Evolutionary conservation across 2,797 vertebrate genomes (phyloP).

Genomic region (Tokudaia tokunoshimensis): DNA sequence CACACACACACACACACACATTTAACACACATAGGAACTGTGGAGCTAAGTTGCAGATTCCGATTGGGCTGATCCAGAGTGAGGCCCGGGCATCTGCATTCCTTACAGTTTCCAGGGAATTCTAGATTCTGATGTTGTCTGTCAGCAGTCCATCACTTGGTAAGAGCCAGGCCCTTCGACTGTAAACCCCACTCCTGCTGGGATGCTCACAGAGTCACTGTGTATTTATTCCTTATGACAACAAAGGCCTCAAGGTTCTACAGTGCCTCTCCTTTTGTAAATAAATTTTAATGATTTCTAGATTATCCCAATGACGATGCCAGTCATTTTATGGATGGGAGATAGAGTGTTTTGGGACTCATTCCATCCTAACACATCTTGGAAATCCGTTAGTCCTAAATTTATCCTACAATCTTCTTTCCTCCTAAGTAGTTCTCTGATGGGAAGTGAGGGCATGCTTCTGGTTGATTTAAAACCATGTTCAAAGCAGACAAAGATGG

Average conservation of each 20-base stretch:
- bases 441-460: neutral
- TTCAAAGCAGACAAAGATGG: neutral
- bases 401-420: neutral
- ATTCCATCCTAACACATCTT: neutral
- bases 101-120: neutral
- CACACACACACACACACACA: neutral
- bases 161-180: neutral
- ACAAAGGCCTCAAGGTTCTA: neutral
- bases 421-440: neutral
- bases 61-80: neutral
- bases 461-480: neutral
- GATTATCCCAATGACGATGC: neutral
- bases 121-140: neutral
- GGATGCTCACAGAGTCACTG: neutral
- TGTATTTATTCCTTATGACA: neutral
- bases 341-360: neutral
- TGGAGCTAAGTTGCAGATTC: neutral
- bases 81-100: neutral
- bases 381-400: neutral
- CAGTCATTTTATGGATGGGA: neutral
- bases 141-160: neutral
- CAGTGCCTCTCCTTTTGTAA: neutral
- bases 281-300: neutral
- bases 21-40: fast-evolving
- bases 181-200: neutral